Evolutionary conservation across 2,888 invertebrate species (phyloP), one percentile per base, ranked within the genome.

Genomic region (Lepetodrilus schrolli): DNA sequence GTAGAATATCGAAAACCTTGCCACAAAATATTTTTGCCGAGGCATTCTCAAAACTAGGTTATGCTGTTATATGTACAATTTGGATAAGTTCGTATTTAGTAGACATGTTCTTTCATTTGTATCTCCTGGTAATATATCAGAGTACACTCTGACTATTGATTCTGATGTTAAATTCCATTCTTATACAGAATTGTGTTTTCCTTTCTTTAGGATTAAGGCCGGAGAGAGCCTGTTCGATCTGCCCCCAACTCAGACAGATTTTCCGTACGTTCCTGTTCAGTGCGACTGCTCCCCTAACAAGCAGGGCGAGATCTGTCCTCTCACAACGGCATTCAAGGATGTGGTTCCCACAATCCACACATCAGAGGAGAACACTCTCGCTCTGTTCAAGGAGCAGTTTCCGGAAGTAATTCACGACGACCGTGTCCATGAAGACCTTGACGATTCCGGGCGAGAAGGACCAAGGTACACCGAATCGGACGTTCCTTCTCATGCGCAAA

Each of bases 281-380:
- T 77, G 77, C n/a, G 77, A 77, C 71, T 77, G 77, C 65, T 73
- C 77, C n/a, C 43, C 66, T 8, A 58, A 51, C 37, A 72, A 51
- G 26, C 23, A 38, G 13, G 77, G 77, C 17, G 73, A 70, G 26
- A 38, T 75, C 17, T 77, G 77, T 58, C 77, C 77, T 1, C 50
- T 51, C 43, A 75, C 70, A 23, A 66, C 77, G 17, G 36, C 75
- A 26, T 73, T 77, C 26, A 36, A 68, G 38, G 71, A 75, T 58
- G 37, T 73, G 48, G 51, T 75, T 0, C 73, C 75, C 3, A 70
- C 77, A 26, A 71, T 77, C 38, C n/a, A 43, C 4, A 21, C 74
- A 13, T 66, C 74, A 4, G 50, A 73, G 7, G 77, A 77, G n/a
- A 10, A 23, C 17, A 75, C 75, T 3, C 38, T 37, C 4, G 68